Conservation (phyloP, 2,797 vertebrate genomes). For the Acrossocheilus wenchowensis region DNA sequence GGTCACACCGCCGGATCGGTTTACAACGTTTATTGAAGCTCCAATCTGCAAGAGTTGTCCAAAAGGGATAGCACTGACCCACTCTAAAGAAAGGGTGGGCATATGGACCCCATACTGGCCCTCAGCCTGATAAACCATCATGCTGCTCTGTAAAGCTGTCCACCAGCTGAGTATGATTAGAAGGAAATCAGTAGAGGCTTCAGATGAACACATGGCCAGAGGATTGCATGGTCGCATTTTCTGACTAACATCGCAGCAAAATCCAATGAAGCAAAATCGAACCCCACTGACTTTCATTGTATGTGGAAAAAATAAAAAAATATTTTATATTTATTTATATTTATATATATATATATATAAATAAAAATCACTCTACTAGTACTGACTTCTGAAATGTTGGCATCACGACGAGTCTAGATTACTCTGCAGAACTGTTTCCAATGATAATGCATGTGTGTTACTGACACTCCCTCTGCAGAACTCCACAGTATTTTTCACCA, state of each 20-base stretch:
- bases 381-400: not conserved
- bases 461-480: constrained; percentile 22
- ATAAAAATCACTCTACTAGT: not conserved
- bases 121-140: constrained; percentile 2
- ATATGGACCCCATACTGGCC: constrained; percentile 25
- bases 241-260: not conserved
- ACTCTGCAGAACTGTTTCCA: not conserved
- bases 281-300: not conserved
- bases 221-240: not conserved
- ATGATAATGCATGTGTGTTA: not conserved
- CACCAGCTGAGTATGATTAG: constrained; percentile 2
- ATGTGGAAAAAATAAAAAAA: not conserved
- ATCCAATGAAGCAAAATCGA: not conserved
- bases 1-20: not conserved
- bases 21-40: not conserved
- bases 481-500: not conserved
- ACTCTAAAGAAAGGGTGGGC: not conserved
- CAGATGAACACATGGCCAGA: not conserved
- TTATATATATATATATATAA: too few species aligned
- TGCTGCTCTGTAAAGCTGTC: constrained; percentile 3
- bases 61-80: not conserved
- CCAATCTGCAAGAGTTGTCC: not conserved
- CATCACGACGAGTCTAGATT: not conserved
- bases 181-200: constrained; percentile 17
- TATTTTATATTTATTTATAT: too few species aligned